Evolutionary conservation across 2,888 invertebrate species (phyloP).

Genomic region (Acleris laterana): DNA sequence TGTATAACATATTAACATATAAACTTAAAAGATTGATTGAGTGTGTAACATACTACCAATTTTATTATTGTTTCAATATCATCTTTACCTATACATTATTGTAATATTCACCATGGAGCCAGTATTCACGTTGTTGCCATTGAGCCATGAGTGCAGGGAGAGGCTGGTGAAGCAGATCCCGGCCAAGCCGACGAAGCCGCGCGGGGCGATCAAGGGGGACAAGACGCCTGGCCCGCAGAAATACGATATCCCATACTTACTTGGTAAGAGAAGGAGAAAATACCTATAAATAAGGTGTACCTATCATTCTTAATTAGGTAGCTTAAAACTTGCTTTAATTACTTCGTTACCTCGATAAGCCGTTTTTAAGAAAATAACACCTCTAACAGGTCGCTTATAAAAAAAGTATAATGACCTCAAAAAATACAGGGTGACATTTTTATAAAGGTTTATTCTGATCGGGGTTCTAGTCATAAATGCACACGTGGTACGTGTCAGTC

Average conservation of each 20-base stretch:
- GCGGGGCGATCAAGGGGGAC: constrained; percentile 42
- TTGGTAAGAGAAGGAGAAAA: constrained; percentile 50
- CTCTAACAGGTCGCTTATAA: no score
- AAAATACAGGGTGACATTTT: no score
- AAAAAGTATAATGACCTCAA: no score
- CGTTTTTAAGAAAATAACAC: no score
- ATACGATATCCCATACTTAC: constrained; percentile 63
- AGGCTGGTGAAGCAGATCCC: constrained; percentile 65
- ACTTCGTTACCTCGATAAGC: no score
- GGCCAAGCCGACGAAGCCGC: constrained; percentile 55
- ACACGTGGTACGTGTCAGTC: neutral
- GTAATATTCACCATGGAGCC: neutral
- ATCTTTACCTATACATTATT: neutral
- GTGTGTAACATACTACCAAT: no score
- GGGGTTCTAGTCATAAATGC: neutral
- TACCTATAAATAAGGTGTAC: neutral
- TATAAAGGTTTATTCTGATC: neutral
- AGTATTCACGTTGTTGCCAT: constrained; percentile 56
- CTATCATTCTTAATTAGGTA: no score
- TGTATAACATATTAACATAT: no score
- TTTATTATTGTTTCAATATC: no score
- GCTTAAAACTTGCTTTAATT: no score
- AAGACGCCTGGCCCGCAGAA: constrained; percentile 56
- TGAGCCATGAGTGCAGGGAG: constrained; percentile 67
- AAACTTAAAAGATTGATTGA: no score